A percentile compares a stretch with the other conserved stretches of the same genome.
Conservation (phyloP, 2,113 vertebrate genomes). For the Cyanistes caeruleus region DNA sequence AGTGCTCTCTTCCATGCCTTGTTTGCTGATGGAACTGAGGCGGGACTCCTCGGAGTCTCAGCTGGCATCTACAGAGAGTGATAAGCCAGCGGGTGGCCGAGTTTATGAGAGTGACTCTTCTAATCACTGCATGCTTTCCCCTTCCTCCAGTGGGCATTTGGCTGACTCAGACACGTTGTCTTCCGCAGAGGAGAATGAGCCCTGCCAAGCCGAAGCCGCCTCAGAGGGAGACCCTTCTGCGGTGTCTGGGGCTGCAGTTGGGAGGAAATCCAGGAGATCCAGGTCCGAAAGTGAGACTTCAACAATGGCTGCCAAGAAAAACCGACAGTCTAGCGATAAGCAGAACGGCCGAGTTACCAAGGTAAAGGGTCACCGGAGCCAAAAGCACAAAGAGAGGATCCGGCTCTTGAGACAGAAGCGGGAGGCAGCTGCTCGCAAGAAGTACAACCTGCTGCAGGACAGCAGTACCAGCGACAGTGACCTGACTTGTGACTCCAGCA, state of each 20-base stretch:
- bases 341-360: constrained; percentile 89
- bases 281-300: constrained; percentile 93
- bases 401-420: constrained; percentile 91
- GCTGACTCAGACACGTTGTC: constrained; percentile 96
- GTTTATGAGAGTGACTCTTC: constrained; percentile 96
- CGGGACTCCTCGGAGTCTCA: constrained; percentile 91
- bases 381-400: constrained; percentile 97
- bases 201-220: constrained; percentile 60
- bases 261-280: constrained; percentile 89
- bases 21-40: constrained; percentile 93
- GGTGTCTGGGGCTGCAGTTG: constrained; percentile 58
- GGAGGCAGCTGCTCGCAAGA: constrained; percentile 93
- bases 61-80: constrained; percentile 84
- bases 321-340: constrained; percentile 88
- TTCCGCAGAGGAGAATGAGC: constrained; percentile 87
- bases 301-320: constrained; percentile 96
- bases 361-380: constrained; percentile 90
- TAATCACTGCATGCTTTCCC: constrained; percentile 94
- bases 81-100: constrained; percentile 76
- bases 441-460: constrained; percentile 97
- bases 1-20: constrained; percentile 91
- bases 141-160: constrained; percentile 95
- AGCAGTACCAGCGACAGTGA: constrained; percentile 99
- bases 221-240: constrained; percentile 76
- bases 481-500: constrained; percentile 94